phyloP scores from a whole-genome alignment of 2,113 vertebrate genomes.

The Triplophysa siluroides region DNA sequence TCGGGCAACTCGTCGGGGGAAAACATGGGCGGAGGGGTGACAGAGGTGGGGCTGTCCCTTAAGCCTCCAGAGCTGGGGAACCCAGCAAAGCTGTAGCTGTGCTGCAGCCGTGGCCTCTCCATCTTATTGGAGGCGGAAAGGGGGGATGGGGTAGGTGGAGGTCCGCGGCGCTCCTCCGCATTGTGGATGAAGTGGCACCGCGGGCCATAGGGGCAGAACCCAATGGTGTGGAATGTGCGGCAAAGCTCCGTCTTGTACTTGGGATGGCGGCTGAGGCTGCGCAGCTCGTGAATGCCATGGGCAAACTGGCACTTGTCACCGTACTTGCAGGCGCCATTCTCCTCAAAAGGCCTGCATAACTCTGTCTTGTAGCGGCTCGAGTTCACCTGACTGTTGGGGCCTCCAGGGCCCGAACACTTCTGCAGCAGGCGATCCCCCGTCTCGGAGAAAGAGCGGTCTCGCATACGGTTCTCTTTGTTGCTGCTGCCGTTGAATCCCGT shows the following conservation, averaged over 20 bases:
- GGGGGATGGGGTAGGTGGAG: slow-evolving; percentile 75
- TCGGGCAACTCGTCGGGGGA: slow-evolving; percentile 87
- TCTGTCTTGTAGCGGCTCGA: slow-evolving; percentile 99
- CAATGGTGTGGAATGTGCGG: slow-evolving; percentile 99
- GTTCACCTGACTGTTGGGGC: slow-evolving; percentile 85
- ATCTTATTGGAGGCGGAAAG: slow-evolving; percentile 77
- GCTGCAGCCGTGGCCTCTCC: slow-evolving; percentile 94
- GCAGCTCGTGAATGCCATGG: slow-evolving; percentile 95
- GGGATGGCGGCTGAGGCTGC: slow-evolving; percentile 94
- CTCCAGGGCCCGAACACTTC: slow-evolving; percentile 76
- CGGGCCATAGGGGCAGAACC: slow-evolving; percentile 95
- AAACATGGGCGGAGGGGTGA: slow-evolving; percentile 94
- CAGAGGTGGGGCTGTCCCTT: slow-evolving; percentile 96
- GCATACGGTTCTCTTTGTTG: slow-evolving; percentile 91
- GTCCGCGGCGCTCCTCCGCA: slow-evolving; percentile 91
- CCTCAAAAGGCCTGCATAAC: slow-evolving; percentile 96
- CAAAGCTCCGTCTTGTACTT: slow-evolving; percentile 99
- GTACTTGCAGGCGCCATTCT: slow-evolving; percentile 96
- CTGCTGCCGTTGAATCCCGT: slow-evolving; percentile 72
- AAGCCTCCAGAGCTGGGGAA: slow-evolving; percentile 87
- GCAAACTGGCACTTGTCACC: slow-evolving; percentile 99
- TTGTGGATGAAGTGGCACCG: slow-evolving; percentile 99
- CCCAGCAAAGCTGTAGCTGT: slow-evolving; percentile 97
- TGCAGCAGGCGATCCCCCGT: slow-evolving; percentile 89
- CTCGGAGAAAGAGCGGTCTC: slow-evolving; percentile 95